Conservation (phyloP, 92 coral and sea anemone genomes). For the Palythoa grandiflora region DNA sequence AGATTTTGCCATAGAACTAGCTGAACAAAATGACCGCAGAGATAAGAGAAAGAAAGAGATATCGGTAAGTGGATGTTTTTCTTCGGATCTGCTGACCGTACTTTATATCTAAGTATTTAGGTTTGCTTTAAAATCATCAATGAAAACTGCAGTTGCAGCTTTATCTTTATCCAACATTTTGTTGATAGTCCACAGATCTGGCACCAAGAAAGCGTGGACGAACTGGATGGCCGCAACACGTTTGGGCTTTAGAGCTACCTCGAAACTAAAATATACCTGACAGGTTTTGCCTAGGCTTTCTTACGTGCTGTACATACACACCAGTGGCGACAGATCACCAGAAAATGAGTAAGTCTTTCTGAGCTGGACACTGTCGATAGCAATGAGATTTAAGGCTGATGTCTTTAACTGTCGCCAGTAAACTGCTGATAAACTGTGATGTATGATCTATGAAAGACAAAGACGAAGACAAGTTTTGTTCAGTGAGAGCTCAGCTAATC, state of each 20-base stretch:
- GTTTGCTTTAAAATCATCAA: background rate
- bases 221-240: slow-evolving; percentile 99
- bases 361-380: background rate
- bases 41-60: slow-evolving; percentile 80
- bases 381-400: background rate
- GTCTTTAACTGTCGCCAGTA: background rate
- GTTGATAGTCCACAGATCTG: slow-evolving; percentile 51
- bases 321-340: background rate
- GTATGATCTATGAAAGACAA: slow-evolving; percentile 2
- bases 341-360: background rate
- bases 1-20: slow-evolving; percentile 90
- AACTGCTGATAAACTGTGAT: background rate
- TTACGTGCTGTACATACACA: background rate
- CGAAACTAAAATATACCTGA: slow-evolving; percentile 15
- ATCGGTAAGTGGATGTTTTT: slow-evolving; percentile 6
- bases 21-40: slow-evolving; percentile 80
- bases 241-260: slow-evolving; percentile 96
- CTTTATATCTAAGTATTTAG: background rate
- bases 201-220: slow-evolving; percentile 95
- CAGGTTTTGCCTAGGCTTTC: background rate
- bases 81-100: background rate
- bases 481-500: background rate
- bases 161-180: slow-evolving; percentile 5
- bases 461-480: background rate
- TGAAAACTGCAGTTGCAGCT: background rate